Evolutionary conservation across 2,797 vertebrate species (phyloP), one percentile per base, ranked within the genome.

Genomic region (Trachurus trachurus): DNA sequence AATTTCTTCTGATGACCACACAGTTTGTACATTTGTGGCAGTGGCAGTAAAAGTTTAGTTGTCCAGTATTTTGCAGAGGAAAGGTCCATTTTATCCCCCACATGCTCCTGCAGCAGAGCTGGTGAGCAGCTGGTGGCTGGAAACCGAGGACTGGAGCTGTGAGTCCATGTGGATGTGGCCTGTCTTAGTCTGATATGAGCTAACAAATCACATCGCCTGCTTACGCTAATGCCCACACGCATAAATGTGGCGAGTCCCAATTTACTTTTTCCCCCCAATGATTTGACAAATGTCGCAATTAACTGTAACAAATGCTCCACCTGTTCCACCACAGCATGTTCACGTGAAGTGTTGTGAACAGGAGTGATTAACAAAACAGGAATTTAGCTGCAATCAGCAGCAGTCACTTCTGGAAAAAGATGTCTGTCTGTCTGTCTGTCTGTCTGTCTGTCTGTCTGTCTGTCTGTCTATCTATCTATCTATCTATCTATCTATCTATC

Each of bases 251-350:
- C 47, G 59, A 54, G 42, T 66, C 29, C 64, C 74, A 82, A 86
- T 86, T 83, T 71, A 50, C 54, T 42, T 64, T 71, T 68, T 50
- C 21, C 42, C 53, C 59, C 62, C 63, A 64, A 19, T 81, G 80
- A 80, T 78, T 85, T 84, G 80, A 86, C 80, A 87, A 91, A 91
- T 87, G 74, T 62, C 82, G 78, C 80, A 83, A 89, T 87, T 70
- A 86, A 76, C 81, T 82, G 72, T 52, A 79, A 85, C 78, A 78
- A 81, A 87, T 68, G 68, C 59, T 70, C 78, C 88, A 91, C 86
- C 87, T 89, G 88, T 83, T 88, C 74, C 59, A 67, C 54, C 58
- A 71, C 75, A 63, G 67, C 16, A n/a, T 49, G 26, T 49, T 79
- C 57, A 80, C 75, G 56, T 34, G 69, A 65, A 70, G 69, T 47